Evolutionary conservation across 2,888 invertebrate species (phyloP).

Genomic region (Mantis religiosa): DNA sequence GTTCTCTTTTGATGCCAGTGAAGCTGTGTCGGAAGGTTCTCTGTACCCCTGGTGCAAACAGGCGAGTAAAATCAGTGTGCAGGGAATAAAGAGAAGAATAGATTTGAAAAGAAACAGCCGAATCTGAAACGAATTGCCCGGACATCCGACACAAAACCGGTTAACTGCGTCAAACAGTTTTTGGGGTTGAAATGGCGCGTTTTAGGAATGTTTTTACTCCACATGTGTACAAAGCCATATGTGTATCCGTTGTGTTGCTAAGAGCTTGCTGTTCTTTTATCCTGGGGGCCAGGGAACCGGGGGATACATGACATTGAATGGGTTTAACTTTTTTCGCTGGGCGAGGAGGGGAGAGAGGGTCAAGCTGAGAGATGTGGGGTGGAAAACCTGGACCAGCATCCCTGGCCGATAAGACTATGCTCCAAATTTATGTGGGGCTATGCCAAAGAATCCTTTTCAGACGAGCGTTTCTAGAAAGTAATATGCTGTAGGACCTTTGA

Average conservation of each 20-base stretch:
- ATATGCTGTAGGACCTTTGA: too few species aligned
- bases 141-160: conserved; percentile 21
- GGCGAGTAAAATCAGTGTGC: neutral
- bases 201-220: conserved; percentile 15
- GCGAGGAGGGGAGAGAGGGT: neutral
- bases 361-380: neutral
- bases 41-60: neutral
- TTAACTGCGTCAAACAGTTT: conserved; percentile 1
- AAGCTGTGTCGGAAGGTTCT: neutral
- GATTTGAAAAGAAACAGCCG: conserved; percentile 5
- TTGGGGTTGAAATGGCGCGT: conserved; percentile 26
- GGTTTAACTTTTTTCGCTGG: neutral
- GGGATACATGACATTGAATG: neutral
- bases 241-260: neutral
- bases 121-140: conserved; percentile 25
- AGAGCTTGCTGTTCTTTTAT: neutral
- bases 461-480: too few species aligned
- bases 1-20: neutral
- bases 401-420: too few species aligned
- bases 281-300: neutral
- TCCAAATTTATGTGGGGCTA: too few species aligned
- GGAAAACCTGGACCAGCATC: neutral
- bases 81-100: neutral
- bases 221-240: neutral
- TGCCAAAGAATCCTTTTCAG: too few species aligned